Evolutionary conservation across 1,140 invertebrate species (phyloP).

Genomic region (Theocolax elegans): DNA sequence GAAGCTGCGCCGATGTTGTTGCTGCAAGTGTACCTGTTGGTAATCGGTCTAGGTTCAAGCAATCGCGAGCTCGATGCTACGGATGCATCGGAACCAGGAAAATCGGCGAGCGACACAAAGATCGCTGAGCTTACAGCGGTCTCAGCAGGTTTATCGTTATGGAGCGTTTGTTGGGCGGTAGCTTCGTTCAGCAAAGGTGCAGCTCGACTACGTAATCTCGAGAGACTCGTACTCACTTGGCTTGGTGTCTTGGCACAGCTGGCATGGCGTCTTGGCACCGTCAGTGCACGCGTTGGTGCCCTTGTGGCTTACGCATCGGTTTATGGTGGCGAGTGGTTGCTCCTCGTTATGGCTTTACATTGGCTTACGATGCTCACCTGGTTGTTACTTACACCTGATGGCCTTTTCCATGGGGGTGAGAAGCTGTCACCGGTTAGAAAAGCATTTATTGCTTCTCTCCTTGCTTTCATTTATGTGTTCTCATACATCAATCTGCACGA

Average conservation of each 20-base stretch:
- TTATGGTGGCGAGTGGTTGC: constrained; percentile 74
- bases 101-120: constrained; percentile 37
- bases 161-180: constrained; percentile 90
- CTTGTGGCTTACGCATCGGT: constrained; percentile 87
- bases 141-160: constrained; percentile 82
- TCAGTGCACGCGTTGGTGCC: constrained; percentile 82
- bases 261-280: constrained; percentile 86
- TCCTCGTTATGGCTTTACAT: constrained; percentile 83
- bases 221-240: constrained; percentile 87
- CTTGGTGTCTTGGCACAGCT: constrained; percentile 83
- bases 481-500: constrained; percentile 91
- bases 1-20: constrained; percentile 89
- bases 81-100: background rate
- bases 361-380: constrained; percentile 88
- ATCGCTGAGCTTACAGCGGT: constrained; percentile 77
- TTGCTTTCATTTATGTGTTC: constrained; percentile 89
- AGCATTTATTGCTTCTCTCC: constrained; percentile 76
- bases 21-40: constrained; percentile 82
- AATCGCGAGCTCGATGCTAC: background rate
- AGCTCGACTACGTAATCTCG: constrained; percentile 79
- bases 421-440: constrained; percentile 75
- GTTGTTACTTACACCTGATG: constrained; percentile 83
- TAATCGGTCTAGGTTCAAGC: constrained; percentile 56
- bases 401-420: constrained; percentile 82
- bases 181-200: constrained; percentile 91